phyloP scores from a whole-genome alignment of 2,797 vertebrate genomes.

The Enteromius treurensis region DNA sequence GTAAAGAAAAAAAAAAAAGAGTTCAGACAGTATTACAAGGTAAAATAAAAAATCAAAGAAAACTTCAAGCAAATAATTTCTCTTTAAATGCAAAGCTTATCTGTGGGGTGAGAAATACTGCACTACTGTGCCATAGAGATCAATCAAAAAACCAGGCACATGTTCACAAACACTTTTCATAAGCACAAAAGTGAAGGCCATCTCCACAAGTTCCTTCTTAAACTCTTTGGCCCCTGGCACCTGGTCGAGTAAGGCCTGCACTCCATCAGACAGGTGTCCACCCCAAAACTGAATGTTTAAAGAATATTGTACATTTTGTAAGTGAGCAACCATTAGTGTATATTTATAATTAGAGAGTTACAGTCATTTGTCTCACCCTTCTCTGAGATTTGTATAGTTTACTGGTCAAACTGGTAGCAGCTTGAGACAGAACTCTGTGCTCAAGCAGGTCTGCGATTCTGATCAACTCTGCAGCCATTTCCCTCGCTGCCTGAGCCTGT shows the following conservation, averaged over 20 bases:
- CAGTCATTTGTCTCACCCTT: conserved; percentile 59
- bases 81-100: not conserved
- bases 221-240: conserved; percentile 68
- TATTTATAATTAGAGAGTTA: not conserved
- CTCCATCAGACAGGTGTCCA: conserved; percentile 62
- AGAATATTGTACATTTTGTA: not conserved
- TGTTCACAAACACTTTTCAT: conserved; percentile 80
- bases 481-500: conserved; percentile 54
- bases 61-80: not conserved
- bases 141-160: conserved; percentile 73
- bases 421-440: conserved; percentile 58
- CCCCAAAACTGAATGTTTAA: conserved; percentile 70
- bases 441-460: conserved; percentile 73
- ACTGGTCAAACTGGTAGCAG: conserved; percentile 65
- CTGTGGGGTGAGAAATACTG: conserved; percentile 68
- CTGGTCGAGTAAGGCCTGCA: conserved; percentile 63
- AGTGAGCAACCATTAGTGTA: not conserved
- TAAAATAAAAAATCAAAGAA: not conserved
- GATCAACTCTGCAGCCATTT: conserved; percentile 66
- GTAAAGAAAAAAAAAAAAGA: not conserved
- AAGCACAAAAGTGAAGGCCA: conserved; percentile 83
- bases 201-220: conserved; percentile 74
- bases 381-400: conserved; percentile 42
- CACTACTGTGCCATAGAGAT: conserved; percentile 71
- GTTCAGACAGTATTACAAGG: not conserved